Percentiles rank a stretch among this genome's conserved stretches.
Evolutionary conservation across 2,888 invertebrate genomes (phyloP).

Genomic region (Tridacna crocea): DNA sequence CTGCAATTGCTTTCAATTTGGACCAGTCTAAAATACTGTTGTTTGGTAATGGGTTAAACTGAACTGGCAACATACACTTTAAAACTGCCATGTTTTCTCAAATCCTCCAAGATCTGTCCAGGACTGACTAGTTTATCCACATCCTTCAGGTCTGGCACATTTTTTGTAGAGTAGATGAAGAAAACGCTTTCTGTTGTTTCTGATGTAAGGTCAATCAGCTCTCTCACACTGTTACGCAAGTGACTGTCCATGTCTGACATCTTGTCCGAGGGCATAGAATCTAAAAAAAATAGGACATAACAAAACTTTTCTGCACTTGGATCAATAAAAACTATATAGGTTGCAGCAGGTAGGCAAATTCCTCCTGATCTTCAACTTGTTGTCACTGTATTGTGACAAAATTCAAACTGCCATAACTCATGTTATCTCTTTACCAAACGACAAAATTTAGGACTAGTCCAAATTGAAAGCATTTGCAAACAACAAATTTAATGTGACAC

Average conservation of each 20-base stretch:
- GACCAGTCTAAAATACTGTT: too few species aligned
- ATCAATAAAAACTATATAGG: too few species aligned
- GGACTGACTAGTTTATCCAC: conserved; percentile 73
- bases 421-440: too few species aligned
- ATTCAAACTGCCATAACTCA: too few species aligned
- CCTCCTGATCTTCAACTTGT: too few species aligned
- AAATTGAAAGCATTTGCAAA: too few species aligned
- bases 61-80: conserved; percentile 65
- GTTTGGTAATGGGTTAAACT: too few species aligned
- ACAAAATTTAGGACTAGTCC: too few species aligned
- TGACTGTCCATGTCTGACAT: conserved; percentile 81
- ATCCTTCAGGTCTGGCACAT: conserved; percentile 69
- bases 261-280: conserved; percentile 80
- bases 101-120: conserved; percentile 70
- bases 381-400: too few species aligned
- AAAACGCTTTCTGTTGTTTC: conserved; percentile 71
- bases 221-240: conserved; percentile 76
- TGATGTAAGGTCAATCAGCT: conserved; percentile 73
- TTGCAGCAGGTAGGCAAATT: too few species aligned
- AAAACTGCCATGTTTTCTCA: conserved; percentile 69
- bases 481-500: too few species aligned
- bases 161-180: conserved; percentile 73
- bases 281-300: conserved; percentile 59
- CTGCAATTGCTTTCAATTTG: too few species aligned
- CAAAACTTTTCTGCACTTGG: background rate